Evolutionary conservation across 2,797 vertebrate genomes (phyloP), one percentile per base, ranked within the genome.

Genomic region (Astyanax mexicanus): DNA sequence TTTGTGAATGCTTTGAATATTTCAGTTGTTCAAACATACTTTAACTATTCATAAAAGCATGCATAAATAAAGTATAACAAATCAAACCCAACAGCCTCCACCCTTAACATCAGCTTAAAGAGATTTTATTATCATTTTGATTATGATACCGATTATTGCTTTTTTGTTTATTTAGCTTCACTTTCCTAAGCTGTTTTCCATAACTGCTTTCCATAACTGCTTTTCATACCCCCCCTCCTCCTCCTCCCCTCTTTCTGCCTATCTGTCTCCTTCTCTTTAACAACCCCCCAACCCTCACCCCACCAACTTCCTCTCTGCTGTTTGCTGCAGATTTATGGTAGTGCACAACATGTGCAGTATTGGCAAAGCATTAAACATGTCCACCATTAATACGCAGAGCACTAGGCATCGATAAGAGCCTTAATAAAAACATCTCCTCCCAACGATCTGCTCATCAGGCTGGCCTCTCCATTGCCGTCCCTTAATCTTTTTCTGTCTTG

Each of bases 341-440:
- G 47, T 44, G 84, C 85, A 91, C 84, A 87, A 91, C 91, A 92
- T 92, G 89, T 87, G 85, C 85, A 83, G 85, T 93, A 94, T 94
- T 90, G 92, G 90, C 89, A 92, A 93, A 93, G 90, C 92, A 93
- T 94, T 93, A 94, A 94, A 94, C 89, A 90, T 91, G 92, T 93
- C 92, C 83, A 81, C 88, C 91, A 90, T 92, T 93, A 94, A 93
- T 93, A 92, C 88, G 86, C 85, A 85, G 88, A 91, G 90, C 90
- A 87, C 90, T 86, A 86, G 85, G 86, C 88, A 89, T 93, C 90
- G 89, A 93, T 92, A 91, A 92, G 90, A 91, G 88, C 92, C 89
- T 92, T 93, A 93, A 94, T 93, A 94, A 93, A 94, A 92, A 91
- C 92, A 92, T 92, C 91, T 84, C 88, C 88, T 86, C 67, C 79